Evolutionary conservation across 2,888 invertebrate genomes (phyloP).

Genomic region (Nowickia ferox): DNA sequence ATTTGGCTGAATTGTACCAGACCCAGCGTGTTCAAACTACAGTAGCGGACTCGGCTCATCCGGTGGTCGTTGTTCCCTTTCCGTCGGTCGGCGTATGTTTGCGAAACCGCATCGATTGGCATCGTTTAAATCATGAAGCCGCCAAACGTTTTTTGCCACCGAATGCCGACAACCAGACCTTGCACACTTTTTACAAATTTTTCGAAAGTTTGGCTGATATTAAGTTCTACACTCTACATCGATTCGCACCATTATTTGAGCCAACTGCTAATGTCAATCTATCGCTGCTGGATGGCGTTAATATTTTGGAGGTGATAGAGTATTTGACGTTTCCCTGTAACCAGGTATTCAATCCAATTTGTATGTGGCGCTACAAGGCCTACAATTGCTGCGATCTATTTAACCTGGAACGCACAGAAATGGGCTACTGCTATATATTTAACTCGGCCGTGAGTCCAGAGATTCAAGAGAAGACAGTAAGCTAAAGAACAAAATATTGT

Average conservation of each 20-base stretch:
- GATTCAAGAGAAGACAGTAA: constrained; percentile 73
- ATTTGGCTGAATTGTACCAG: constrained; percentile 76
- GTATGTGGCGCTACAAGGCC: constrained; percentile 83
- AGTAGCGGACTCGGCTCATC: constrained; percentile 79
- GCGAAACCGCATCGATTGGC: constrained; percentile 79
- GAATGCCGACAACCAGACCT: constrained; percentile 73
- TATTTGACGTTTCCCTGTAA: constrained; percentile 77
- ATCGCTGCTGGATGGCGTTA: constrained; percentile 75
- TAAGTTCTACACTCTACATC: constrained; percentile 73
- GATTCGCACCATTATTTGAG: constrained; percentile 74
- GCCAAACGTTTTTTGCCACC: constrained; percentile 76
- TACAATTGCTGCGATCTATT: constrained; percentile 83
- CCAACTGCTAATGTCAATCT: constrained; percentile 70
- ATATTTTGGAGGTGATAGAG: constrained; percentile 76
- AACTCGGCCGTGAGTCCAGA: constrained; percentile 80
- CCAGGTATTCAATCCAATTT: constrained; percentile 80
- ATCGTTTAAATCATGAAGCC: constrained; percentile 74
- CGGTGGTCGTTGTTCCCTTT: constrained; percentile 78
- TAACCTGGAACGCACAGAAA: constrained; percentile 82
- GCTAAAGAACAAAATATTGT: constrained; percentile 18
- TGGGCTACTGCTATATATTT: constrained; percentile 84
- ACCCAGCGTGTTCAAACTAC: constrained; percentile 78
- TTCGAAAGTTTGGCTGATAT: constrained; percentile 74
- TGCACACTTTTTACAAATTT: constrained; percentile 76
- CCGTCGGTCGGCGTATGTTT: constrained; percentile 81